Evolutionary conservation across 2,113 vertebrate genomes (phyloP).

Genomic region (Ailuropoda melanoleuca): DNA sequence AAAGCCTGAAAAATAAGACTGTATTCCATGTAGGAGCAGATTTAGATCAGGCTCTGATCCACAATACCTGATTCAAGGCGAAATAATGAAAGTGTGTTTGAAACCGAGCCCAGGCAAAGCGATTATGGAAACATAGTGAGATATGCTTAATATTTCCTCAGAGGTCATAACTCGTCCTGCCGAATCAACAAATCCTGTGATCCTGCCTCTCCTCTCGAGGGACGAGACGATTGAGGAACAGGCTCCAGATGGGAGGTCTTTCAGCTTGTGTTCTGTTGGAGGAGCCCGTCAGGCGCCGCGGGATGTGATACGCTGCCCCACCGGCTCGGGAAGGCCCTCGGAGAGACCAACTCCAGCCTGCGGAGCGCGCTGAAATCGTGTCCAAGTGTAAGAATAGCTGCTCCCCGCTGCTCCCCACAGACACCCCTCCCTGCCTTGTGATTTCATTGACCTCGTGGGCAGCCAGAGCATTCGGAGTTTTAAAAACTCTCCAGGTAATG

Average conservation of each 20-base stretch:
- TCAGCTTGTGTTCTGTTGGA: neutral
- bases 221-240: neutral
- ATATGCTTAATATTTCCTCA: neutral
- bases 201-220: neutral
- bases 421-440: neutral
- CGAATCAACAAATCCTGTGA: conserved; percentile 11
- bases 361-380: neutral
- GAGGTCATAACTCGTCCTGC: neutral
- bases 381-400: neutral
- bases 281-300: neutral
- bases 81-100: neutral
- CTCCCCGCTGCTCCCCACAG: neutral
- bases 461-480: neutral
- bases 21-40: neutral
- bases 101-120: neutral
- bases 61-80: neutral
- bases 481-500: neutral
- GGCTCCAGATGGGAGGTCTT: neutral
- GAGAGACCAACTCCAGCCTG: neutral
- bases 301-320: accelerated
- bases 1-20: neutral
- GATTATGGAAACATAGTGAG: conserved; percentile 8
- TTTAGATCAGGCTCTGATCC: neutral
- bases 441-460: neutral
- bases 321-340: neutral